phyloP scores from a whole-genome alignment of 2,888 invertebrate genomes.

The Craniophora ligustri region DNA sequence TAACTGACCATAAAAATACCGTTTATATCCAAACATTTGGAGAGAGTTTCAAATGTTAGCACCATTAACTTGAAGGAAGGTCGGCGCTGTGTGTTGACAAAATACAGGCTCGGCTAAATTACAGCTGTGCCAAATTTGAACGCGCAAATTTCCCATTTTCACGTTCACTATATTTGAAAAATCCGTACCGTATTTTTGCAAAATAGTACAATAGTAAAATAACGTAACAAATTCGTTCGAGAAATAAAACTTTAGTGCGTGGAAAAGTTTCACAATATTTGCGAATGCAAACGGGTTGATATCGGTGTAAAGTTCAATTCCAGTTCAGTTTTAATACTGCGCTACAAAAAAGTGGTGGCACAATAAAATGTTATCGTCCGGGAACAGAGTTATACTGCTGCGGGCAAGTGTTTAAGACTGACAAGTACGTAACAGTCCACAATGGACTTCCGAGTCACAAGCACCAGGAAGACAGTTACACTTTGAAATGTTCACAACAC shows the following conservation, averaged over 20 bases:
- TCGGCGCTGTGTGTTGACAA: conserved; percentile 6
- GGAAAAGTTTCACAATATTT: conserved; percentile 40
- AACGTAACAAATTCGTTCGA: conserved; percentile 29
- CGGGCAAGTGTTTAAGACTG: conserved; percentile 21
- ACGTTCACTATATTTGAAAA: conserved; percentile 16
- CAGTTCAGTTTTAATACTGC: conserved; percentile 17
- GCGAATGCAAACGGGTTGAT: conserved; percentile 20
- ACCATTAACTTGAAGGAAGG: conserved; percentile 30
- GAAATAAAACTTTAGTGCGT: conserved; percentile 53
- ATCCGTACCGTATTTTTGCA: conserved; percentile 7
- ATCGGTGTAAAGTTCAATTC: conserved; percentile 19
- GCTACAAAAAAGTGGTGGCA: conserved; percentile 36
- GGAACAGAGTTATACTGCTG: conserved; percentile 13
- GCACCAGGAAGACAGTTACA: not conserved
- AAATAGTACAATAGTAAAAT: conserved; percentile 50
- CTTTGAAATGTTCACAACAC: not conserved
- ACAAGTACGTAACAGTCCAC: conserved; percentile 7
- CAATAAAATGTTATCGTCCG: conserved; percentile 43
- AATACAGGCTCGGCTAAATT: conserved; percentile 13
- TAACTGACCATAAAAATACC: conserved; percentile 15
- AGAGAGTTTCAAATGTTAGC: conserved; percentile 23
- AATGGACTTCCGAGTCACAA: conserved; percentile 5
- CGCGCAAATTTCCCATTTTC: conserved; percentile 18
- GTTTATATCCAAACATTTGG: conserved; percentile 23
- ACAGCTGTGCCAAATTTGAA: conserved; percentile 14